Conservation (phyloP, 2,113 vertebrate genomes). For the Embiotoca jacksoni region DNA sequence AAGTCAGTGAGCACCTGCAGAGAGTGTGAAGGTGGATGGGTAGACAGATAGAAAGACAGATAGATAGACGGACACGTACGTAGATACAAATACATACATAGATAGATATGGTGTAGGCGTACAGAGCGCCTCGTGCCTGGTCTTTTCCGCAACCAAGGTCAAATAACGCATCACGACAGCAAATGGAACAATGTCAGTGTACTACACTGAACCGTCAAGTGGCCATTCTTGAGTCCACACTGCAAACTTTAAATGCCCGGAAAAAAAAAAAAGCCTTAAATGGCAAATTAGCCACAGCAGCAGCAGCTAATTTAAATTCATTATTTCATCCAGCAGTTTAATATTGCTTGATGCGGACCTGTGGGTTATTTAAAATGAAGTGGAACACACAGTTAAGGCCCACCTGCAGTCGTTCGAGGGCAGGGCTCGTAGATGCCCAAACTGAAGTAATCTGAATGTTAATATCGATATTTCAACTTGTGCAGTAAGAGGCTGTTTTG, state of each 20-base stretch:
- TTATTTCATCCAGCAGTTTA: too few relatives aligned
- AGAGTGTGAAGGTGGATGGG: background rate
- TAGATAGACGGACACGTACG: background rate
- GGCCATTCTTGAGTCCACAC: too few relatives aligned
- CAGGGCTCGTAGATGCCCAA: background rate
- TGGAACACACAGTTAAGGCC: background rate
- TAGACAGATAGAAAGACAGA: constrained; percentile 5
- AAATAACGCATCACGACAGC: too few relatives aligned
- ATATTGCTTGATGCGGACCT: too few relatives aligned
- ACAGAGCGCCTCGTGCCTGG: too few relatives aligned
- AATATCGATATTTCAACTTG: background rate
- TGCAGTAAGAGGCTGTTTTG: too few relatives aligned
- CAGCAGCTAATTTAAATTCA: background rate
- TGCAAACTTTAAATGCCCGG: too few relatives aligned
- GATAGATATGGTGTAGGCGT: constrained; percentile 1
- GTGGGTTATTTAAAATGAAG: too few relatives aligned
- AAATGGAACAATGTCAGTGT: too few relatives aligned
- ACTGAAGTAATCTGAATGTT: background rate
- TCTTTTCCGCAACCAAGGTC: too few relatives aligned
- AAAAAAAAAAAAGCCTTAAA: too few relatives aligned
- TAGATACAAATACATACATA: constrained; percentile 4
- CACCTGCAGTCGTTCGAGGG: background rate
- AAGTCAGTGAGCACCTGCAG: constrained; percentile 3
- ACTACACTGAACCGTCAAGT: background rate
- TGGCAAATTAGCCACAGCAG: too few relatives aligned